Percentiles rank a stretch among this genome's conserved stretches.
Evolutionary conservation across 2,797 vertebrate genomes (phyloP).

Genomic region (Sebastes steindachneri): DNA sequence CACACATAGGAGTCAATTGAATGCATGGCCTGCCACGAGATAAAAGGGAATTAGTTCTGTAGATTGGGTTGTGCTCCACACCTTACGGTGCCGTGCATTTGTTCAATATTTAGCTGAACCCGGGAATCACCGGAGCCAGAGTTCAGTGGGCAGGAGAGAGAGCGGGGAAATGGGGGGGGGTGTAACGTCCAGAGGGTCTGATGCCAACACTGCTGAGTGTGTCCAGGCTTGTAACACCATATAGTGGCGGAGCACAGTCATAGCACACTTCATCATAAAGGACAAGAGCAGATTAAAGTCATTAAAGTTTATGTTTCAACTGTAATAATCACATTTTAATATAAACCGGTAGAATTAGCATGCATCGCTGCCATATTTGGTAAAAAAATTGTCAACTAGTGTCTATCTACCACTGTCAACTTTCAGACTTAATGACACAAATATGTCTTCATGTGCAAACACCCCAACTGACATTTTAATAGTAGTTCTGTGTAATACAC

Average conservation of each 20-base stretch:
- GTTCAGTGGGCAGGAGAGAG: slow-evolving; percentile 66
- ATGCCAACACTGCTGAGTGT: slow-evolving; percentile 16
- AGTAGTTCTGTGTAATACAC: slow-evolving; percentile 40
- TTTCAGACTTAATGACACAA: slow-evolving; percentile 17
- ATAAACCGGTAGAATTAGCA: background rate
- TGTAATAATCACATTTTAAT: slow-evolving; percentile 13
- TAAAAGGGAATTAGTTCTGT: slow-evolving; percentile 78
- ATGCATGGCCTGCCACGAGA: slow-evolving; percentile 74
- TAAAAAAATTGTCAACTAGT: background rate
- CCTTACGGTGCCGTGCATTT: slow-evolving; percentile 63
- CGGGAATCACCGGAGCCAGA: slow-evolving; percentile 66
- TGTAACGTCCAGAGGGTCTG: slow-evolving; percentile 27
- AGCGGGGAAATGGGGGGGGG: background rate
- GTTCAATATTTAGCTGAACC: slow-evolving; percentile 77
- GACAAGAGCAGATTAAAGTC: background rate
- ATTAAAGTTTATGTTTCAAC: background rate
- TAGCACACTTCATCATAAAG: slow-evolving; percentile 20
- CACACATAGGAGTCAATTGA: slow-evolving; percentile 75
- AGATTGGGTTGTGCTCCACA: slow-evolving; percentile 75
- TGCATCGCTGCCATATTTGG: background rate
- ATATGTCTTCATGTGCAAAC: slow-evolving; percentile 28
- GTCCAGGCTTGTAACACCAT: slow-evolving; percentile 51
- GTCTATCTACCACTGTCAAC: slow-evolving; percentile 4
- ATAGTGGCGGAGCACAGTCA: slow-evolving; percentile 37
- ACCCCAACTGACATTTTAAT: slow-evolving; percentile 28